Evolutionary conservation across 2,797 vertebrate species (phyloP).

Genomic region (Tragelaphus oryx): DNA sequence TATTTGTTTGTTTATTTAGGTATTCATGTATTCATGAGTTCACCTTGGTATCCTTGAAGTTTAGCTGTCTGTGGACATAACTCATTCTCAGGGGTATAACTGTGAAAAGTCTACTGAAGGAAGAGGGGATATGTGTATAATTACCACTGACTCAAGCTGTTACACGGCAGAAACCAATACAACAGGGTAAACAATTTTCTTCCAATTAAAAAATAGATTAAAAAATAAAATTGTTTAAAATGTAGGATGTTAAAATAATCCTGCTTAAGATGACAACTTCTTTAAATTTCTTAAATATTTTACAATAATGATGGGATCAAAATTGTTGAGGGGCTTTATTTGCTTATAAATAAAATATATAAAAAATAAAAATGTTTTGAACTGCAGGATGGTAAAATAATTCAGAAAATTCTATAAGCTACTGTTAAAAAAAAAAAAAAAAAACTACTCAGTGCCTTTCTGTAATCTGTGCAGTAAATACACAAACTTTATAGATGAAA

Average conservation of each 20-base stretch:
- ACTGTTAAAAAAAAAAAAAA: background rate
- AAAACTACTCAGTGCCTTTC: background rate
- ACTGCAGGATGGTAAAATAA: background rate
- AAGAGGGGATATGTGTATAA: background rate
- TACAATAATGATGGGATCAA: background rate
- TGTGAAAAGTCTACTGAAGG: background rate
- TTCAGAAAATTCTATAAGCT: too few species aligned
- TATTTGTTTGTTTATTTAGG: background rate
- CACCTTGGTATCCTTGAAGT: background rate
- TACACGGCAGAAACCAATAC: background rate
- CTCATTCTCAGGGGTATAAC: background rate
- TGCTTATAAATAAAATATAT: background rate
- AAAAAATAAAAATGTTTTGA: background rate
- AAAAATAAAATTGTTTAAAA: constrained; percentile 37
- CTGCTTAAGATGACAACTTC: background rate
- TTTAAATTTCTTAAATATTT: constrained; percentile 8
- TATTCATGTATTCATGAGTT: background rate
- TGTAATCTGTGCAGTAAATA: background rate
- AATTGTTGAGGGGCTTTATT: background rate
- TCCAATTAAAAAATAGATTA: background rate
- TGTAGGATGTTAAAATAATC: background rate
- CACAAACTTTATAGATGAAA: background rate
- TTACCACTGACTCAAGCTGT: background rate
- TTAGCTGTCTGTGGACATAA: background rate
- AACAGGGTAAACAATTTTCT: background rate